Evolutionary conservation across 2,888 invertebrate genomes (phyloP), one percentile per base, ranked within the genome.

Genomic region (Gymnocheta viridis): DNA sequence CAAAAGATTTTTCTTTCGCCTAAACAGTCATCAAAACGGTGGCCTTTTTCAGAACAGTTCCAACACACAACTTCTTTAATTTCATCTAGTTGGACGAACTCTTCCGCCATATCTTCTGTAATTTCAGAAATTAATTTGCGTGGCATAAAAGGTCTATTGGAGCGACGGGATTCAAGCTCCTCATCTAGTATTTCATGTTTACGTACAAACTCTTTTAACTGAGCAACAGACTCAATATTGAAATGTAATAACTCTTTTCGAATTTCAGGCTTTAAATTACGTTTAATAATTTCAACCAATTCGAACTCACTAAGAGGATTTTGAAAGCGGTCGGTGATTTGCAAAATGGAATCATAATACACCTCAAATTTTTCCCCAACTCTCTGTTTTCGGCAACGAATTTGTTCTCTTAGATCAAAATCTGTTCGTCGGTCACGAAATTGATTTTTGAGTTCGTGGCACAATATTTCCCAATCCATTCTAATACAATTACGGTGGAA

Each of bases 381-480:
- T 29, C 38, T 49, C 10, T 62, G 47, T 9, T 76, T 66, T 29
- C 76, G 41, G 29, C 35, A 10, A 19, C 64, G n/a, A 24, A 74
- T 64, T 29, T 62, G 51, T 17, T 74, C 62, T 41, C 24, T 66
- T 32, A 76, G 44, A 14, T 76, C 58, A 27, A 77, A 77, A 54
- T 77, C 67, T n/a, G 77, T 77, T n/a, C 67, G 22, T 2, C 77
- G 27, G 35, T 77, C 67, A n/a, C 77, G 47, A 77, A 77, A 67
- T 14, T 77, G 67, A 10, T 67, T 77, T 29, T n/a, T 77, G 0
- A 69, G 32, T 29, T 76, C 32, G 2, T 10, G 10, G 22, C 66
- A 76, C 10, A 76, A 10, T 6, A 32, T 32, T 64, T 62, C 27
- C 74, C 54, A 74, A 64, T 74, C 32, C 12, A 64, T 10, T n/a